A percentile compares a stretch with the other conserved stretches of the same genome.
Evolutionary conservation across 2,797 vertebrate genomes (phyloP).

Genomic region (Microctenopoma stevenorrisi): DNA sequence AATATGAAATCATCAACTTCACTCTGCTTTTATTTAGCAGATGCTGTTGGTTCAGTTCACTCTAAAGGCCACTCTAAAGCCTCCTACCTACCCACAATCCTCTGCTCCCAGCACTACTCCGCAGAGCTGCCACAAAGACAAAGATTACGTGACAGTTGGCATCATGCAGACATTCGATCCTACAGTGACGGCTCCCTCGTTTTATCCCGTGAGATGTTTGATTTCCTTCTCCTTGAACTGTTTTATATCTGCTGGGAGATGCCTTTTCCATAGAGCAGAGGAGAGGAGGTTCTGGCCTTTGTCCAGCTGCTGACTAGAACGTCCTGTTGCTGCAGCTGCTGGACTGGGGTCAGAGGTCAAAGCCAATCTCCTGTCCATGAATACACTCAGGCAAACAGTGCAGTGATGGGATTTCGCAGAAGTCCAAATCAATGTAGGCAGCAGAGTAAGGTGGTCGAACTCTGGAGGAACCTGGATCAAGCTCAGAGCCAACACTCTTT

Average conservation of each 20-base stretch:
- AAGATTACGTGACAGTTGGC: constrained; percentile 61
- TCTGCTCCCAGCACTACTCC: constrained; percentile 48
- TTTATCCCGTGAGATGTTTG: constrained; percentile 14
- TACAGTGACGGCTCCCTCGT: constrained; percentile 32
- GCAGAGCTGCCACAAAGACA: constrained; percentile 40
- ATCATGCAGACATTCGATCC: constrained; percentile 18
- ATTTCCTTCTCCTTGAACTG: constrained; percentile 10
- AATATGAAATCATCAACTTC: constrained; percentile 52
- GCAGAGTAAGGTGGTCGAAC: constrained; percentile 13
- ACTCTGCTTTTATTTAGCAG: constrained; percentile 51
- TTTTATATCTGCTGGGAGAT: constrained; percentile 24
- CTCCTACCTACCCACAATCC: constrained; percentile 68
- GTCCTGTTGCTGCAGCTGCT: constrained; percentile 58
- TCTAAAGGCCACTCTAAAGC: constrained; percentile 33
- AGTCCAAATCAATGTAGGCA: constrained; percentile 53
- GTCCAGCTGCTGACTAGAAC: constrained; percentile 61
- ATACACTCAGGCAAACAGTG: constrained; percentile 23
- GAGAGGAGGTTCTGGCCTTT: constrained; percentile 22
- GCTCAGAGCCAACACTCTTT: too few relatives aligned
- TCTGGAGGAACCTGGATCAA: background rate
- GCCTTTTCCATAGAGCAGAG: constrained; percentile 26
- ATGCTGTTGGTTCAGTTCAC: constrained; percentile 21
- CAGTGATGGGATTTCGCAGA: constrained; percentile 37
- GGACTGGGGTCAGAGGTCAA: constrained; percentile 49
- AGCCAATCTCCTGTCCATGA: constrained; percentile 62